Evolutionary conservation across 2,888 invertebrate genomes (phyloP).

Genomic region (Steinernema hermaphroditum): DNA sequence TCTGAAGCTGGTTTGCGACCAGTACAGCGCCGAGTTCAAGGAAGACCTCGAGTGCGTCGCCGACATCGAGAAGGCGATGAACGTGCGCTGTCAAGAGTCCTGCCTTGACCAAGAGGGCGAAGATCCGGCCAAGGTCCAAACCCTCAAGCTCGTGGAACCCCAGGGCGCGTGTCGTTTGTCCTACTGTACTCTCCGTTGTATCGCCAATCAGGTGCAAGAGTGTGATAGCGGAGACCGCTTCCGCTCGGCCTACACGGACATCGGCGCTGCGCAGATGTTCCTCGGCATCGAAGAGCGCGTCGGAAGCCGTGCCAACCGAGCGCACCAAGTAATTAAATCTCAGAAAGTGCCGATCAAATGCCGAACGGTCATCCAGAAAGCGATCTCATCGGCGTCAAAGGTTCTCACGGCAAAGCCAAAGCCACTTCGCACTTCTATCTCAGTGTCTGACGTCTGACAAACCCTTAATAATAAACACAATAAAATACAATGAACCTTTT

Average conservation of each 20-base stretch:
- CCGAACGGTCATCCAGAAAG: conserved; percentile 19
- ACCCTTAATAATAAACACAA: background rate
- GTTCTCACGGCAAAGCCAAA: background rate
- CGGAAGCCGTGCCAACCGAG: conserved; percentile 1
- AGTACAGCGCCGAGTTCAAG: background rate
- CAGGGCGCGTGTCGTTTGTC: background rate
- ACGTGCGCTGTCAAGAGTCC: background rate
- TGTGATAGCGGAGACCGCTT: background rate
- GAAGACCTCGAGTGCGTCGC: conserved; percentile 1
- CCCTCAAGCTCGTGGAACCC: background rate
- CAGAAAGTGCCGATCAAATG: conserved; percentile 21
- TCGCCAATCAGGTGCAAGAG: conserved; percentile 9
- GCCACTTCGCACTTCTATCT: background rate
- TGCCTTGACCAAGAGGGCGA: conserved; percentile 6
- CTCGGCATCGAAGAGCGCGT: conserved; percentile 10
- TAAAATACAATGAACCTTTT: background rate
- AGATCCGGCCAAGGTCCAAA: background rate
- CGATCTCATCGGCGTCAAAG: conserved; percentile 12
- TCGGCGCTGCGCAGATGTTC: conserved; percentile 11
- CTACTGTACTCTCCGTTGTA: conserved; percentile 1
- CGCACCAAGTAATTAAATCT: conserved; percentile 12
- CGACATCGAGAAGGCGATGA: conserved; percentile 9
- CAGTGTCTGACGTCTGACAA: conserved; percentile 1
- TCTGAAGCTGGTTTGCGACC: background rate
- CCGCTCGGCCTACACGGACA: background rate